A percentile compares a stretch with the other conserved stretches of the same genome.
These are phyloP conservation scores for Nannobrachium achirus DNA, from an alignment of 2,113 vertebrate genomes.

Conservation along the genomic window DNA sequence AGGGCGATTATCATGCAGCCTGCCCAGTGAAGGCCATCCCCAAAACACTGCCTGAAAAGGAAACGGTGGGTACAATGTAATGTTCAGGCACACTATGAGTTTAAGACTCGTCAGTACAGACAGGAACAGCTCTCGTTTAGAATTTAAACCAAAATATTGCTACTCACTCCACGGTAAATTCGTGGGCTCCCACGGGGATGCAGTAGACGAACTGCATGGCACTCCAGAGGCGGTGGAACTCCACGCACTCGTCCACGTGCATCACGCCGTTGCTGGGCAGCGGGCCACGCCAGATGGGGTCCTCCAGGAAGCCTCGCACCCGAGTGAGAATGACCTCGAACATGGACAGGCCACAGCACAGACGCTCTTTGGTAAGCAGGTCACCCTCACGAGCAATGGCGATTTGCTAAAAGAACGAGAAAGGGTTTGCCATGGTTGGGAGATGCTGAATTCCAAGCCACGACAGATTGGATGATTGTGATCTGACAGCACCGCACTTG, in stretches of 20 bases:
- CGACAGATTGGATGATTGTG: too few relatives aligned
- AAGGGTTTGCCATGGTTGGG: too few relatives aligned
- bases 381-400: constrained; percentile 97
- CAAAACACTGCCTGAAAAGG: constrained; percentile 91
- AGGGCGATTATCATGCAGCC: constrained; percentile 97
- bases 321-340: constrained; percentile 98
- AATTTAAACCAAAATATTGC: not conserved
- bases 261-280: constrained; percentile 97
- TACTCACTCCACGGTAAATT: constrained; percentile 98
- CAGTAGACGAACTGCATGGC: constrained; percentile 99
- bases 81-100: not conserved
- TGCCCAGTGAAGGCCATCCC: constrained; percentile 97
- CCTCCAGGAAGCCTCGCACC: constrained; percentile 94
- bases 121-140: not conserved
- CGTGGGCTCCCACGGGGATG: constrained; percentile 96
- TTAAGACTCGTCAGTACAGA: not conserved
- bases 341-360: constrained; percentile 98
- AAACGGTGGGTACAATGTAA: not conserved
- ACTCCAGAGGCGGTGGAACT: constrained; percentile 98
- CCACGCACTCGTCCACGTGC: constrained; percentile 97
- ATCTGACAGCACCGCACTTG: too few relatives aligned
- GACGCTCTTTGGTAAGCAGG: constrained; percentile 96
- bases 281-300: constrained; percentile 95
- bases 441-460: constrained; percentile 52
- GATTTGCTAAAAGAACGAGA: constrained; percentile 87